A percentile compares a stretch with the other conserved stretches of the same genome.
phyloP scores from a whole-genome alignment of 1,140 invertebrate genomes.

The Zaprionus nigranus region DNA sequence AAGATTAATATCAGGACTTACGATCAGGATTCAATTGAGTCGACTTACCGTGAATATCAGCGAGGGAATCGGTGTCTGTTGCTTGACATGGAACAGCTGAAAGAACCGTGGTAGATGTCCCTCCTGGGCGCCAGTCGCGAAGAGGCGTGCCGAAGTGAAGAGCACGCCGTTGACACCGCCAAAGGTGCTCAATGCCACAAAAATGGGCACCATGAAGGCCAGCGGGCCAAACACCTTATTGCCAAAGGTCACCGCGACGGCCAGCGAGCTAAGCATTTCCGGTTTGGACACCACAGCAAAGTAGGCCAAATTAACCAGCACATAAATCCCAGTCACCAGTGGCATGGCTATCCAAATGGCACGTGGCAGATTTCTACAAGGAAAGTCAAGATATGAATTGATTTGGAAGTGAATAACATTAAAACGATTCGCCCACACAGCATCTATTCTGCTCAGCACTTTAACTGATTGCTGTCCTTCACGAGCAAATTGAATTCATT shows the following conservation, averaged over 20 bases:
- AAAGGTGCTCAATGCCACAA: slow-evolving; percentile 93
- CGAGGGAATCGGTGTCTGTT: slow-evolving; percentile 92
- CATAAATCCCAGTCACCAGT: slow-evolving; percentile 94
- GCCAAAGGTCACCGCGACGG: slow-evolving; percentile 94
- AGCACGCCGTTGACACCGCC: slow-evolving; percentile 96
- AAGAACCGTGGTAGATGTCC: slow-evolving; percentile 93
- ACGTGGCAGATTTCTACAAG: slow-evolving; percentile 91
- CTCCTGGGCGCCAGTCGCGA: slow-evolving; percentile 91
- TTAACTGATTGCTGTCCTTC: slow-evolving; percentile 66
- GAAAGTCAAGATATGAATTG: slow-evolving; percentile 34
- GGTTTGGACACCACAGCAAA: slow-evolving; percentile 92
- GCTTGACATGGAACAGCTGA: slow-evolving; percentile 90
- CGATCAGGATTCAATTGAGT: not conserved
- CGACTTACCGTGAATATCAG: slow-evolving; percentile 90
- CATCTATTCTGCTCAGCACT: slow-evolving; percentile 39
- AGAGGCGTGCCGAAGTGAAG: slow-evolving; percentile 93
- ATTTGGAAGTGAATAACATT: slow-evolving; percentile 30
- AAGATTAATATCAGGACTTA: slow-evolving; percentile 7
- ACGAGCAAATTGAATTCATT: slow-evolving; percentile 77
- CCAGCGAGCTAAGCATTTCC: slow-evolving; percentile 91
- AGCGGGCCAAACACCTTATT: slow-evolving; percentile 90
- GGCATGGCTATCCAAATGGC: slow-evolving; percentile 95
- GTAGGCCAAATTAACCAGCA: slow-evolving; percentile 95
- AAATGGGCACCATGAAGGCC: slow-evolving; percentile 93
- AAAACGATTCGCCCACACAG: slow-evolving; percentile 18